These are phyloP conservation scores for Myripristis murdjan DNA, from an alignment of 2,797 vertebrate species.

Conservation along the genomic window DNA sequence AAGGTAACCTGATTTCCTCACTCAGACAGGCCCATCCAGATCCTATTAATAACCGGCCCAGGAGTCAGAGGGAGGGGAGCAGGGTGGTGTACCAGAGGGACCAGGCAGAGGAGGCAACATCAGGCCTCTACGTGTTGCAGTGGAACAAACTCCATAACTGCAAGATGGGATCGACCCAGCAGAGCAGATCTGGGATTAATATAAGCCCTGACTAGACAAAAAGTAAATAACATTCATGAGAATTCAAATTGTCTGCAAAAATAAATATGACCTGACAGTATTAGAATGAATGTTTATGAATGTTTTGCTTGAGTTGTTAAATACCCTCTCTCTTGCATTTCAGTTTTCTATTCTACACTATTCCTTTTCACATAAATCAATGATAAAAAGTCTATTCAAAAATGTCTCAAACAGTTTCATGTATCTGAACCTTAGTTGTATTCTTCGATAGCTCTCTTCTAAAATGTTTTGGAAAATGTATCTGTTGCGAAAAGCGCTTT, in stretches of 20 bases:
- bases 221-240: not conserved
- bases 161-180: not conserved
- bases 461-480: no score
- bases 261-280: not conserved
- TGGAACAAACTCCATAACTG: conserved; percentile 11
- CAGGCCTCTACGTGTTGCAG: conserved; percentile 15
- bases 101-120: not conserved
- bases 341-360: no score
- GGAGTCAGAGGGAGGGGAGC: conserved; percentile 56
- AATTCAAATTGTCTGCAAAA: not conserved
- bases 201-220: not conserved
- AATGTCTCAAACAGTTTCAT: no score
- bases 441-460: no score
- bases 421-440: no score
- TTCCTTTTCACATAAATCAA: no score
- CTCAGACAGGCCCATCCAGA: conserved; percentile 58
- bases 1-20: conserved; percentile 79
- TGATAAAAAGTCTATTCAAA: no score
- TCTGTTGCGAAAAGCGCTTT: no score
- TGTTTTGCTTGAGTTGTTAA: no score
- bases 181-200: not conserved
- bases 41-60: conserved; percentile 74
- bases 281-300: no score
- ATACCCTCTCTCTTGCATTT: no score
- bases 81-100: conserved; percentile 32